A percentile compares a stretch with the other conserved stretches of the same genome.
phyloP scores from a whole-genome alignment of 2,113 vertebrate species.

The Clupea harengus region DNA sequence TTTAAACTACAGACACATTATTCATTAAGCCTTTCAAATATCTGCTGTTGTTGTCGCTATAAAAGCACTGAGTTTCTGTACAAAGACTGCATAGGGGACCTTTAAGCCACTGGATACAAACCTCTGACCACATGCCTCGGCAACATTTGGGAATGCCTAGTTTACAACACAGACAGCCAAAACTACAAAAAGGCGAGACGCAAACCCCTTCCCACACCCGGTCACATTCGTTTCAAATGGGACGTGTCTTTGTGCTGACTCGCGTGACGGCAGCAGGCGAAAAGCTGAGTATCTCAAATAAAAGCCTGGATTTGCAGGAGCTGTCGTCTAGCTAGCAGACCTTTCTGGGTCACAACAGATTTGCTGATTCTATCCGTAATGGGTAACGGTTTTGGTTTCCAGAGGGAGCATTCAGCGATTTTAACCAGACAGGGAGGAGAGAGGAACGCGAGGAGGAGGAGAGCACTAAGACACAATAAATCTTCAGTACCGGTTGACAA shows the following conservation, averaged over 20 bases:
- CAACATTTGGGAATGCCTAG: neutral
- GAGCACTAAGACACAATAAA: conserved; percentile 26
- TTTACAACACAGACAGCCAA: neutral
- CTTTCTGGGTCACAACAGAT: conserved; percentile 28
- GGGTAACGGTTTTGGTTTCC: conserved; percentile 28
- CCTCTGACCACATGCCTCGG: neutral
- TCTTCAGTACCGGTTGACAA: conserved; percentile 36
- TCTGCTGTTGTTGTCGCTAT: neutral
- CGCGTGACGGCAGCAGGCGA: neutral
- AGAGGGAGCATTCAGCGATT: conserved; percentile 40
- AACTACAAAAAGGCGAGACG: neutral
- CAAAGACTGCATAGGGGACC: neutral
- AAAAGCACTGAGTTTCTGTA: neutral
- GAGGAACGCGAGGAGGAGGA: neutral
- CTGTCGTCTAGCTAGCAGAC: neutral
- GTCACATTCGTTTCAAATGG: conserved; percentile 8
- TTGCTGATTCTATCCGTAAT: conserved; percentile 47
- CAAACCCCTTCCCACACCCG: too few species aligned
- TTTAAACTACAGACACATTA: too few species aligned
- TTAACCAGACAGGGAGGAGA: neutral
- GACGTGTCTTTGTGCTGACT: conserved; percentile 22
- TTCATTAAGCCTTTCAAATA: neutral
- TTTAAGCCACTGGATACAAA: neutral
- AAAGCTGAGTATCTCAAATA: conserved; percentile 37
- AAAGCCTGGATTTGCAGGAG: conserved; percentile 38